Percentiles rank a stretch among this genome's conserved stretches.
Evolutionary conservation across 2,113 vertebrate species (phyloP).

Genomic region (Cichladusa arquata): DNA sequence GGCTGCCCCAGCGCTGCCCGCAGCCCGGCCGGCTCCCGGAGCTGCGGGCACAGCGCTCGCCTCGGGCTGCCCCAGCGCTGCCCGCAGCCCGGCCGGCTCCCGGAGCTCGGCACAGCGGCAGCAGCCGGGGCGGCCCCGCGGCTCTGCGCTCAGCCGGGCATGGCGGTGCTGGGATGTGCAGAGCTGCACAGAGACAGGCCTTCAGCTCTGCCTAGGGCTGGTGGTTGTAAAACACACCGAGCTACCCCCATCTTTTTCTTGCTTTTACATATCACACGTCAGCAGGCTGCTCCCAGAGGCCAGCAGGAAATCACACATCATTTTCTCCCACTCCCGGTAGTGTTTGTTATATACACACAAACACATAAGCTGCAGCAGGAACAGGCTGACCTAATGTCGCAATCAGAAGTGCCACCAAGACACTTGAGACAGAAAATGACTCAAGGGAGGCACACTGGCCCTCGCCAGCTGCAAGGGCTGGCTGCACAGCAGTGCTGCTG

Average conservation of each 20-base stretch:
- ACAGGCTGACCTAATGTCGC: neutral
- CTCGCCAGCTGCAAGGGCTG: neutral
- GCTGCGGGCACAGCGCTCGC: no score
- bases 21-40: no score
- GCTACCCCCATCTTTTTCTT: neutral
- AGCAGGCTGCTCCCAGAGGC: neutral
- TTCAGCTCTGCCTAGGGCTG: neutral
- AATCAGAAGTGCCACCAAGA: neutral
- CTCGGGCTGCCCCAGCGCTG: neutral
- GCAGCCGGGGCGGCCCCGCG: accelerated
- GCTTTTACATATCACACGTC: neutral
- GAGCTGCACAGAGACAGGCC: no score
- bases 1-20: no score
- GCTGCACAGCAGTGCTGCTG: neutral
- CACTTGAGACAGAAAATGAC: accelerated
- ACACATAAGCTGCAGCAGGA: neutral
- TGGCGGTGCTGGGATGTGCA: accelerated
- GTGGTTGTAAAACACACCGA: neutral
- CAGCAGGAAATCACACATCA: neutral
- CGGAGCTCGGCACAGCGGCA: neutral
- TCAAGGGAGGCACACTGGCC: accelerated
- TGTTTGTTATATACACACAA: accelerated
- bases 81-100: accelerated
- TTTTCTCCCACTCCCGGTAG: accelerated
- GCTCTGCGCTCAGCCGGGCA: accelerated